Evolutionary conservation across 2,888 invertebrate genomes (phyloP).

Genomic region (Eupithecia inturbata): DNA sequence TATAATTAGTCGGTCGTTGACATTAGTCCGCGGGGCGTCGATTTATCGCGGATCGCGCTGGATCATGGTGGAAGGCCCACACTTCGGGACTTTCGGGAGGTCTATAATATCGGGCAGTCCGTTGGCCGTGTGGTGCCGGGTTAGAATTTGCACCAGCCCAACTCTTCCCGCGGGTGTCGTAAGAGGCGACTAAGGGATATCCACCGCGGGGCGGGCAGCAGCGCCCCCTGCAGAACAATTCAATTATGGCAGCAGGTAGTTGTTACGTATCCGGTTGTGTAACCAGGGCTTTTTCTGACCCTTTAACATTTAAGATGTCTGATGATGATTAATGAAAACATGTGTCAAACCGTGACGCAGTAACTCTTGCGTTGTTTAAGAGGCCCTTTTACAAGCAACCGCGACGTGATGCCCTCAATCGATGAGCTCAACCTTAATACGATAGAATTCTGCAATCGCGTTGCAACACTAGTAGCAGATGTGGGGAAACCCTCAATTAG

Average conservation of each 20-base stretch:
- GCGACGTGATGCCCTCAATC: slow-evolving; percentile 21
- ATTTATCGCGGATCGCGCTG: background rate
- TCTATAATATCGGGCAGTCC: too few relatives aligned
- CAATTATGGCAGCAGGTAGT: background rate
- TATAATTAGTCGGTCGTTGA: too few relatives aligned
- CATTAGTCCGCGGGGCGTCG: too few relatives aligned
- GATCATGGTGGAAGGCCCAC: background rate
- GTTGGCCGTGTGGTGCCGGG: too few relatives aligned
- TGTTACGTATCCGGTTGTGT: background rate
- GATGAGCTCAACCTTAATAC: slow-evolving; percentile 29
- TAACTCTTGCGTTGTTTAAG: slow-evolving; percentile 9
- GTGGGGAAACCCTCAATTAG: slow-evolving; percentile 41
- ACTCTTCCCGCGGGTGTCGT: too few relatives aligned
- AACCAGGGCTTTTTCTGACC: slow-evolving; percentile 6
- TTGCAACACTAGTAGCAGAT: slow-evolving; percentile 25
- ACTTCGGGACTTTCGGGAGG: too few relatives aligned
- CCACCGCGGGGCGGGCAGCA: too few relatives aligned
- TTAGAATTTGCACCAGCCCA: too few relatives aligned
- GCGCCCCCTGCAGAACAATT: too few relatives aligned
- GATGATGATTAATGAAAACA: slow-evolving; percentile 9
- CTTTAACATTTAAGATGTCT: background rate
- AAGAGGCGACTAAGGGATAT: too few relatives aligned
- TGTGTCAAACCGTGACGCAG: slow-evolving; percentile 8
- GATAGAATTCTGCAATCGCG: slow-evolving; percentile 15
- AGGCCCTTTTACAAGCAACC: slow-evolving; percentile 1